Conservation (phyloP, 2,888 invertebrate species). For the Falcaria lacertinaria region DNA sequence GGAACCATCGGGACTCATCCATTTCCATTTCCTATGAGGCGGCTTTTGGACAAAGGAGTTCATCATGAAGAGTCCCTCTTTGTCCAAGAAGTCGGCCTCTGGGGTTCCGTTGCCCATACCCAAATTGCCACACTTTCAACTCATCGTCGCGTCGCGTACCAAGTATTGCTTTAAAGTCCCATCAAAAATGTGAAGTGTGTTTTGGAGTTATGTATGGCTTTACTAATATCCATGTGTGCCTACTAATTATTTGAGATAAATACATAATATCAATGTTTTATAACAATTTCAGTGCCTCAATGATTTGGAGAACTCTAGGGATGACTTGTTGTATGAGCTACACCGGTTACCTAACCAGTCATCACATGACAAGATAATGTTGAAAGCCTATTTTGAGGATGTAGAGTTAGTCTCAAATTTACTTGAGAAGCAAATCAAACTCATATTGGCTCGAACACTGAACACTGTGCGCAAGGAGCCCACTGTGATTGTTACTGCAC, state of each 20-base stretch:
- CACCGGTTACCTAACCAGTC: constrained; percentile 96
- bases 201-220: no score
- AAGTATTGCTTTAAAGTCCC: not conserved
- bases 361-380: constrained; percentile 92
- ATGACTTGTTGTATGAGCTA: constrained; percentile 95
- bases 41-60: no score
- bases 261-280: no score
- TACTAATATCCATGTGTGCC: no score
- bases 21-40: no score
- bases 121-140: no score
- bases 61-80: no score
- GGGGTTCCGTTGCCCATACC: no score
- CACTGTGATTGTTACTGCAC: constrained; percentile 95
- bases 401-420: constrained; percentile 93
- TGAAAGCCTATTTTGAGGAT: constrained; percentile 97
- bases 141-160: no score
- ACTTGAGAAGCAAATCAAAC: constrained; percentile 93
- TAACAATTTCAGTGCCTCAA: constrained; percentile 93
- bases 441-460: constrained; percentile 93
- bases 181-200: not conserved
- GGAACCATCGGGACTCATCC: no score
- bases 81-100: no score
- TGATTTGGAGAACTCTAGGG: constrained; percentile 97
- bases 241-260: no score
- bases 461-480: constrained; percentile 97